phyloP scores from a whole-genome alignment of 2,888 invertebrate genomes.

The Agrenia bidenticulata region DNA sequence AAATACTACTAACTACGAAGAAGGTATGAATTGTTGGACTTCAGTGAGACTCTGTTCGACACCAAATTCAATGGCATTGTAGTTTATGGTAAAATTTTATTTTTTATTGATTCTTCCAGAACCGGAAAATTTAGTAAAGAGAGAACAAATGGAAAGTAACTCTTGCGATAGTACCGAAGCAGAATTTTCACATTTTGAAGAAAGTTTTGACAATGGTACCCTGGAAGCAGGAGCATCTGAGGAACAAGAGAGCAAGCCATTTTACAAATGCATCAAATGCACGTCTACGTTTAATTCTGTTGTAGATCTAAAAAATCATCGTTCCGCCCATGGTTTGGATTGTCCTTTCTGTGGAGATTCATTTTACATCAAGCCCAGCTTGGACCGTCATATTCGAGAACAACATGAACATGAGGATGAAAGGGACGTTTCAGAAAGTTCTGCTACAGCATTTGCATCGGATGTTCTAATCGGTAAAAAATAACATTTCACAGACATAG shows the following conservation, averaged over 20 bases:
- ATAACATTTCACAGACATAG: background rate
- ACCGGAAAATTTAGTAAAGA: background rate
- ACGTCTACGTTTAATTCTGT: slow-evolving; percentile 20
- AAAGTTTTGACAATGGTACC: background rate
- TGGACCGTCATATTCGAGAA: slow-evolving; percentile 18
- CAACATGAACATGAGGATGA: slow-evolving; percentile 1
- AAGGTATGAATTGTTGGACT: too few species aligned
- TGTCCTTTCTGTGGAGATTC: slow-evolving; percentile 10
- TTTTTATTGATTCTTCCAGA: background rate
- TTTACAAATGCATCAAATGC: slow-evolving; percentile 27
- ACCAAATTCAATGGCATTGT: too few species aligned
- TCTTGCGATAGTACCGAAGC: too few species aligned
- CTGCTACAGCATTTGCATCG: slow-evolving; percentile 20
- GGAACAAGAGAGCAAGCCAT: background rate
- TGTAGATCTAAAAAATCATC: slow-evolving; percentile 23
- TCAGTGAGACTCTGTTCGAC: too few species aligned
- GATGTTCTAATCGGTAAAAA: slow-evolving; percentile 27
- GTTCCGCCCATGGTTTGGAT: slow-evolving; percentile 12
- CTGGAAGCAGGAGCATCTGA: background rate
- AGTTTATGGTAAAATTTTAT: too few species aligned
- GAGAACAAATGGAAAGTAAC: background rate
- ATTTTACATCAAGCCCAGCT: slow-evolving; percentile 19
- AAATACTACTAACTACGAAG: too few species aligned
- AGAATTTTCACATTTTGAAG: background rate
- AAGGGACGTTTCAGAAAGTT: background rate